These are phyloP conservation scores for Percina caprodes DNA, from an alignment of 2,113 vertebrate genomes.

Conservation along the genomic window DNA sequence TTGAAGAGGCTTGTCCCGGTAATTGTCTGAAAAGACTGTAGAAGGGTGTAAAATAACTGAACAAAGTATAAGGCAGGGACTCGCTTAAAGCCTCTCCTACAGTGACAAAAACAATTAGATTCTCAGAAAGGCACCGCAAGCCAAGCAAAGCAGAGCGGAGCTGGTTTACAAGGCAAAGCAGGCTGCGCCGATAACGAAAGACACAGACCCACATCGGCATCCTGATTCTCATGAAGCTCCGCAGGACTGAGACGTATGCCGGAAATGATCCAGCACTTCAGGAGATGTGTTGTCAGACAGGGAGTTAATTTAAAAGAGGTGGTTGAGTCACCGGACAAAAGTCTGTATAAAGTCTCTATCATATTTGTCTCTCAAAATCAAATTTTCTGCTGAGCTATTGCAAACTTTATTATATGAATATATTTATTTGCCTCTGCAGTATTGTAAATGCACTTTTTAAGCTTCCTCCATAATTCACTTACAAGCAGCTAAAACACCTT, in stretches of 20 bases:
- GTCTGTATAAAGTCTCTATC: no score
- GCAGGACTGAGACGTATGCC: neutral
- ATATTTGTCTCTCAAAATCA: neutral
- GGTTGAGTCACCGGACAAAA: neutral
- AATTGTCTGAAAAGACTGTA: constrained; percentile 60
- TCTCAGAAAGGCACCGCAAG: neutral
- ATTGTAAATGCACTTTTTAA: neutral
- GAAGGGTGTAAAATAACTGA: constrained; percentile 55
- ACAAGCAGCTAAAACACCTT: no score
- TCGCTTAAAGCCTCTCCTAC: constrained; percentile 43
- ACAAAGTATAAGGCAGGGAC: constrained; percentile 27
- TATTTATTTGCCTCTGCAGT: neutral
- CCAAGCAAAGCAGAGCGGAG: neutral
- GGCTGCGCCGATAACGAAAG: constrained; percentile 28
- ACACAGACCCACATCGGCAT: neutral
- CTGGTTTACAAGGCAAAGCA: constrained; percentile 54
- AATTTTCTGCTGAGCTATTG: neutral
- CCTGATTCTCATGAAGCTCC: neutral
- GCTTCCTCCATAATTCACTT: neutral
- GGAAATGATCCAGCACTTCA: constrained; percentile 6
- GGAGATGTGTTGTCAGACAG: constrained; percentile 14
- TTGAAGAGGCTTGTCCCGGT: constrained; percentile 60
- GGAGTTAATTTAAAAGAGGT: constrained; percentile 1
- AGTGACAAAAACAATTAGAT: constrained; percentile 55
- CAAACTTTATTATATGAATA: neutral